phyloP scores from a whole-genome alignment of 2,797 vertebrate genomes.

The Enteromius viviparus region DNA sequence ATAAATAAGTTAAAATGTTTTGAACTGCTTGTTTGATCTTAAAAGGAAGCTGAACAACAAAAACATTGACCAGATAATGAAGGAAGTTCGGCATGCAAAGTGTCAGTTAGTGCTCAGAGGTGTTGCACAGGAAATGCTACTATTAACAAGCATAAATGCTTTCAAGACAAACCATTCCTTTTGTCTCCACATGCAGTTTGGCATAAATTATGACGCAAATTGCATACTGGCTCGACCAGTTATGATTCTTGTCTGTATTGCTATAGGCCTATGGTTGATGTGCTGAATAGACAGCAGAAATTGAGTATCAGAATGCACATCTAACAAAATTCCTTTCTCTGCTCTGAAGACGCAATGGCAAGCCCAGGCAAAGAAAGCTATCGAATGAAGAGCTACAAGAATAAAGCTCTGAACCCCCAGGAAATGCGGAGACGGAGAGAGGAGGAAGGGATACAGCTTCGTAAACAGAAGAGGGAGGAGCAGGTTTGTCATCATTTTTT shows the following conservation, averaged over 20 bases:
- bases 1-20: neutral
- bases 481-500: conserved; percentile 75
- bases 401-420: conserved; percentile 92
- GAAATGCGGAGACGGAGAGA: conserved; percentile 92
- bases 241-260: neutral
- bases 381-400: conserved; percentile 94
- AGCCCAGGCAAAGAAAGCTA: conserved; percentile 87
- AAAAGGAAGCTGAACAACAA: neutral
- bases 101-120: neutral
- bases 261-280: neutral
- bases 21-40: neutral
- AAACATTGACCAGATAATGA: neutral
- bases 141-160: neutral
- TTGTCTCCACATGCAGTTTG: neutral
- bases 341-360: conserved; percentile 81
- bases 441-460: conserved; percentile 91
- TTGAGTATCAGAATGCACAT: neutral
- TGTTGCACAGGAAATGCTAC: conserved; percentile 8
- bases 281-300: neutral
- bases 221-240: neutral
- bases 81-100: conserved; percentile 9
- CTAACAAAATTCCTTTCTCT: conserved; percentile 2
- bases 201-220: neutral
- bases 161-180: neutral
- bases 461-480: conserved; percentile 93